A percentile compares a stretch with the other conserved stretches of the same genome.
Evolutionary conservation across 1,140 invertebrate species (phyloP).

Genomic region (Marisa cornuarietis): DNA sequence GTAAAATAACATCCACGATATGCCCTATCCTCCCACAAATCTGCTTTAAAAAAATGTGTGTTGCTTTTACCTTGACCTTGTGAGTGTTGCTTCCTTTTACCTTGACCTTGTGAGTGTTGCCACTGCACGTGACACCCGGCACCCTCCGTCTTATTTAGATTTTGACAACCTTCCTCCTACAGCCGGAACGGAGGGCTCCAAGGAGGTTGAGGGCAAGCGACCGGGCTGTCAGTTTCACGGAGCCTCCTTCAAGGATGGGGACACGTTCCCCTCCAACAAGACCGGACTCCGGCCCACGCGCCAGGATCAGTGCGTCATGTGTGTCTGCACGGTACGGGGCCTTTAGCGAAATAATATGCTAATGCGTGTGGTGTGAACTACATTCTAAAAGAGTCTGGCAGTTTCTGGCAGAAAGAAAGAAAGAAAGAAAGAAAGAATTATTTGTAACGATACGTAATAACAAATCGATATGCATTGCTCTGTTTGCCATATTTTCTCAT

Average conservation of each 20-base stretch:
- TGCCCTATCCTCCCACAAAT: neutral
- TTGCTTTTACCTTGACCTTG: slow-evolving; percentile 11
- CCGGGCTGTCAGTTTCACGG: slow-evolving; percentile 39
- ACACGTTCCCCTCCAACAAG: slow-evolving; percentile 44
- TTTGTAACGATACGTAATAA: no score
- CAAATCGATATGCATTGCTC: no score
- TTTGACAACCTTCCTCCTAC: slow-evolving; percentile 57
- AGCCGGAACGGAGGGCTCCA: slow-evolving; percentile 34
- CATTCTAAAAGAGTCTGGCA: no score
- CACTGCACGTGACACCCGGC: slow-evolving; percentile 22
- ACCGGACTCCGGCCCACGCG: slow-evolving; percentile 40
- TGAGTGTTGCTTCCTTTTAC: slow-evolving; percentile 5
- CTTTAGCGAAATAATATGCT: no score
- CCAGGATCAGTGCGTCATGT: slow-evolving; percentile 46
- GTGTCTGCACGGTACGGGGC: slow-evolving; percentile 36
- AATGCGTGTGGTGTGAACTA: neutral
- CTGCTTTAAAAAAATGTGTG: slow-evolving; percentile 1
- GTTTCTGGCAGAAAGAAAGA: no score
- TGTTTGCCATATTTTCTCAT: no score
- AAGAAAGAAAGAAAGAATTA: no score
- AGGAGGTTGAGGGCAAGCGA: slow-evolving; percentile 6
- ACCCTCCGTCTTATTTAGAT: slow-evolving; percentile 43
- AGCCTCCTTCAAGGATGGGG: slow-evolving; percentile 32
- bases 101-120: slow-evolving; percentile 11
- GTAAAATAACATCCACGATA: neutral